Evolutionary conservation across 2,797 vertebrate genomes (phyloP), one percentile per base, ranked within the genome.

Genomic region (Dipus sagitta): DNA sequence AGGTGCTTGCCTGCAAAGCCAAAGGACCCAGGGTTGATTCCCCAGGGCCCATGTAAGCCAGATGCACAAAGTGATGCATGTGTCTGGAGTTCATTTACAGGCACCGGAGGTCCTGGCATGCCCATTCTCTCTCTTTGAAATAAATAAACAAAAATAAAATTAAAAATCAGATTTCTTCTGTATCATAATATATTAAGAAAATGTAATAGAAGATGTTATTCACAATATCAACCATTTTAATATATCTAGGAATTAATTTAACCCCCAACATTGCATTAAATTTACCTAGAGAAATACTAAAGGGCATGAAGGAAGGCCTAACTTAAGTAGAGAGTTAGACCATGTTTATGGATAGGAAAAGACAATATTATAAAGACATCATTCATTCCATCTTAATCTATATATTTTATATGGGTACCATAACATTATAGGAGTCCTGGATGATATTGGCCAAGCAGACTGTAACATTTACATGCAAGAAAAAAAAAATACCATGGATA

Each of bases 151-250:
- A 10, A 47, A 47, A 47, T 47, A 47, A 47, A 47, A 47, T 47
- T 0, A 47, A 47, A 47, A 47, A 47, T 47, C 86, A 75, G 13
- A 34, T 95, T 90, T 79, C 15, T 38, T 89, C 32, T 34, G 28
- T 21, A 47, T 38, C 23, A 84, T 94, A 88, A 86, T 65, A 86
- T 75, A 28, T 91, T 92, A 83, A 92, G 89, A 91, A 90, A 81
- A 58, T 71, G 2, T 42, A 62, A 65, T 76, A 78, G 47, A 26
- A 78, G 47, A 26, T 60, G 2, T 24, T 47, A 52, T 34, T 94
- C 8, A 75, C 8, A 21, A n/a, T 21, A 91, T 34, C 65, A 86
- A 34, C 18, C 47, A 6, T 38, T 81, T 6, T 83, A 54, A 24
- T 60, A 34, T 64, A 52, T 58, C 8, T 70, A 84, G 47, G 68